Base-by-base conservation (phyloP, 1,140 invertebrate genomes). In the Drosophila auraria region DNA sequence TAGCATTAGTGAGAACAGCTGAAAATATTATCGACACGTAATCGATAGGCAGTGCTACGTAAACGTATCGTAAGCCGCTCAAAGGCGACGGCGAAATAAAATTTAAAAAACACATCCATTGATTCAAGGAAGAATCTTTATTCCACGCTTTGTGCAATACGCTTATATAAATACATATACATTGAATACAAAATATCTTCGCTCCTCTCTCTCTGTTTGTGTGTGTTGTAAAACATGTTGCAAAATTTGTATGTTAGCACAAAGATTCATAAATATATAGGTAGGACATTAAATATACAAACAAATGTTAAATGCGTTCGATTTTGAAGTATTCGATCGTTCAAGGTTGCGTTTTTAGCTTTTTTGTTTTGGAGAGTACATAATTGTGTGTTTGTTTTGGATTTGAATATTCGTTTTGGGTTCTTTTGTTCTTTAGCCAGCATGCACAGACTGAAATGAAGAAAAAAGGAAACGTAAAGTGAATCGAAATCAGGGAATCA, bases 381-480 rank as follows among this genome's bases (percentile, higher is more conserved):
- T 61, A 73, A 59, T 72, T 77, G 51, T 78, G 64, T 75, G 64
- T 75, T 17, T 65, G 53, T 54, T 76, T 57, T 78, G 75, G 60
- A 23, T 72, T 79, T 58, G 44, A 23, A 58, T 60, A 7, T 72
- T 70, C 62, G 45, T 59, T 69, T 87, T 79, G 66, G 73, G 68
- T 51, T 64, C 82, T 92, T 40, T 51, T 45, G 44, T 54, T 15
- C 5, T 42, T 42, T 93, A 93, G 78, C 92, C 92, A 83, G 92
- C 92, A 93, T 93, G 92, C 86, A 93, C 91, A 71, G 92, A 93
- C 92, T 93, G 92, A 93, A 93, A 93, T 80, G 81, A 91, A 83
- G 75, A 82, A 68, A 80, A 57, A 74, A 83, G 77, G 78, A 81
- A 75, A 89, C 74, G 71, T 68, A 92, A 91, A 91, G 83, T 78